Conservation (phyloP, 53 echinoderm and acorn worm species). For the Stichopus horrens region DNA sequence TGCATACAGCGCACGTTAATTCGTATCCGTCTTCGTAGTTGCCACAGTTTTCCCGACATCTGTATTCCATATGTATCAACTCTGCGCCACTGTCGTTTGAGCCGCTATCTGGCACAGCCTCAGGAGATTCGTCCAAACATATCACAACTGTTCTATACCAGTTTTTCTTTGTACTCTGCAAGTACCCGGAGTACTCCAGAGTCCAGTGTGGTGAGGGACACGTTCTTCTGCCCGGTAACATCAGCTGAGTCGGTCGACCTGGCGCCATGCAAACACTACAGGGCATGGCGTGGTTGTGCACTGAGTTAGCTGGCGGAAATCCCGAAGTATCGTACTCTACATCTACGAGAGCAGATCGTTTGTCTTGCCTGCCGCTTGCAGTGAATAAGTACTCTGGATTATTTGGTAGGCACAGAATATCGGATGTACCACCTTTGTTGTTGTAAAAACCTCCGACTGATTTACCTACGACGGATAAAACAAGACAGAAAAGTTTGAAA, state of each 20-base stretch:
- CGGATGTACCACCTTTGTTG: constrained; percentile 19
- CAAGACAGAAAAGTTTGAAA: too few relatives aligned
- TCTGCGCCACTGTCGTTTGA: not conserved
- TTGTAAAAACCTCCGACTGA: not conserved
- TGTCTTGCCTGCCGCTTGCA: constrained; percentile 1
- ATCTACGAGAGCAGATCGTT: not conserved
- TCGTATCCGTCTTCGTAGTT: constrained; percentile 17
- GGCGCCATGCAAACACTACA: constrained; percentile 26
- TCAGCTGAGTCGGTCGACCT: not conserved
- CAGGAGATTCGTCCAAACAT: constrained; percentile 1
- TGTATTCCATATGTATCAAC: not conserved
- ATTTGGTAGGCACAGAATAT: constrained; percentile 18
- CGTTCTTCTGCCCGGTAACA: not conserved
- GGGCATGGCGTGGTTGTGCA: constrained; percentile 1
- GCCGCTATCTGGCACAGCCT: not conserved
- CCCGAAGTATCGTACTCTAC: not conserved
- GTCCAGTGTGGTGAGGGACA: constrained; percentile 2
- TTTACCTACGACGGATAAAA: too few relatives aligned
- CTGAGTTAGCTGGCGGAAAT: not conserved
- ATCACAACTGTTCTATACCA: constrained; percentile 5
- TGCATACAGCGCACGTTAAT: constrained; percentile 18
- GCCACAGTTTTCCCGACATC: not conserved
- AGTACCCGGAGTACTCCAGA: constrained; percentile 11
- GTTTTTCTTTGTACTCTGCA: constrained; percentile 2
- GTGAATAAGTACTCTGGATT: not conserved